A percentile compares a stretch with the other conserved stretches of the same genome.
phyloP scores from a whole-genome alignment of 2,888 invertebrate genomes.

The Elegia similella region DNA sequence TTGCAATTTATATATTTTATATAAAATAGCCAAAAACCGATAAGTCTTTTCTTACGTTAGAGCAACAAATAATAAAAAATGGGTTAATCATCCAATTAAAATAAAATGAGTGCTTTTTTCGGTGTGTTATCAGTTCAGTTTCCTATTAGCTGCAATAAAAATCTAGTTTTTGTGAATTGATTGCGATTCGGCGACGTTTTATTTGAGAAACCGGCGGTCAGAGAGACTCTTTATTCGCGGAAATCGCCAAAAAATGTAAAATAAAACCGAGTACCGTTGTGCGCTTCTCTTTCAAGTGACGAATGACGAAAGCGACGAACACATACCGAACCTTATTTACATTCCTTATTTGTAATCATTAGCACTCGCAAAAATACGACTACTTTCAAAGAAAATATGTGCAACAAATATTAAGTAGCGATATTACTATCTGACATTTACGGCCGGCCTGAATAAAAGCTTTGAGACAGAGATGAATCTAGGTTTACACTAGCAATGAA shows the following conservation, averaged over 20 bases:
- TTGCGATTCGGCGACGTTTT: neutral
- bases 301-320: slow-evolving; percentile 41
- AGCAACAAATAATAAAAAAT: neutral
- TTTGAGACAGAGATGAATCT: slow-evolving; percentile 23
- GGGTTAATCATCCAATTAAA: neutral
- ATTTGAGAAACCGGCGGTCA: slow-evolving; percentile 9
- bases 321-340: slow-evolving; percentile 23
- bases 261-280: slow-evolving; percentile 44
- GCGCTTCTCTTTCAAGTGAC: slow-evolving; percentile 40
- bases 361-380: slow-evolving; percentile 26
- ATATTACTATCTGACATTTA: slow-evolving; percentile 43
- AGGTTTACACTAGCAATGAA: slow-evolving; percentile 28
- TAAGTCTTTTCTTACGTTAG: neutral
- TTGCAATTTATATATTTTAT: no score
- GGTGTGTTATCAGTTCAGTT: neutral
- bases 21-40: neutral
- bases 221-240: slow-evolving; percentile 25
- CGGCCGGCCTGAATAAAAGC: slow-evolving; percentile 43
- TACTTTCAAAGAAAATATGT: slow-evolving; percentile 13
- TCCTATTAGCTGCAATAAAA: slow-evolving; percentile 3
- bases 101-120: neutral
- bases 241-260: slow-evolving; percentile 28
- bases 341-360: slow-evolving; percentile 21
- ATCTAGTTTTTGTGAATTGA: slow-evolving; percentile 1
- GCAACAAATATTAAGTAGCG: neutral